Percentiles rank a stretch among this genome's conserved stretches.
These are phyloP conservation scores for Sceloporus undulatus DNA, from an alignment of 2,113 vertebrate species.

Conservation along the genomic window DNA sequence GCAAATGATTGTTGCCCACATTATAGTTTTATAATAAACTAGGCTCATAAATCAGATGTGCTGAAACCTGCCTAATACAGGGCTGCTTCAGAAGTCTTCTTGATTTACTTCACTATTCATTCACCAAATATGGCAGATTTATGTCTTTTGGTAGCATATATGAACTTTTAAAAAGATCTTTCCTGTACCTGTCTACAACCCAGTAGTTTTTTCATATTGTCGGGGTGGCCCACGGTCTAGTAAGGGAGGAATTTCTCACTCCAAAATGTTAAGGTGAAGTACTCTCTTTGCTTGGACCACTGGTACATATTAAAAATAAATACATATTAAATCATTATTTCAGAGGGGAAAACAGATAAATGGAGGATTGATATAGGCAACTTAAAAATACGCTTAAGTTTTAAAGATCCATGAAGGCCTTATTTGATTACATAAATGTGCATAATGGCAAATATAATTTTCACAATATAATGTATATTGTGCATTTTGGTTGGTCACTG, in stretches of 20 bases:
- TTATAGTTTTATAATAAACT: background rate
- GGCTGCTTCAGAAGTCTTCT: background rate
- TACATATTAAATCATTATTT: background rate
- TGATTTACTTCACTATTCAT: background rate
- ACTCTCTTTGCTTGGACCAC: background rate
- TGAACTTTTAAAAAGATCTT: background rate
- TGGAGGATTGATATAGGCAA: background rate
- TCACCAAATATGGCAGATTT: background rate
- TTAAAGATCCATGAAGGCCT: background rate
- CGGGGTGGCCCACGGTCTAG: background rate
- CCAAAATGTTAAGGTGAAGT: background rate
- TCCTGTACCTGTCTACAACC: background rate
- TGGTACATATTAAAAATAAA: background rate
- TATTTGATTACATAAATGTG: conserved; percentile 5
- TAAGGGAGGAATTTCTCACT: background rate
- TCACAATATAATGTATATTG: background rate
- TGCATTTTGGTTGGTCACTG: background rate
- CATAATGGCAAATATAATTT: conserved; percentile 8
- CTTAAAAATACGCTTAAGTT: background rate
- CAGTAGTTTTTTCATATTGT: background rate
- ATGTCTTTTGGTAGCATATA: background rate
- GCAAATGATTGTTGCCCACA: background rate
- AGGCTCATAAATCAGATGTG: background rate
- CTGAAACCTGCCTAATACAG: background rate
- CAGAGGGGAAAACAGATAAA: background rate